These are phyloP conservation scores for Hemistola chrysoprasaria DNA, from an alignment of 2,888 invertebrate species.

Conservation along the genomic window DNA sequence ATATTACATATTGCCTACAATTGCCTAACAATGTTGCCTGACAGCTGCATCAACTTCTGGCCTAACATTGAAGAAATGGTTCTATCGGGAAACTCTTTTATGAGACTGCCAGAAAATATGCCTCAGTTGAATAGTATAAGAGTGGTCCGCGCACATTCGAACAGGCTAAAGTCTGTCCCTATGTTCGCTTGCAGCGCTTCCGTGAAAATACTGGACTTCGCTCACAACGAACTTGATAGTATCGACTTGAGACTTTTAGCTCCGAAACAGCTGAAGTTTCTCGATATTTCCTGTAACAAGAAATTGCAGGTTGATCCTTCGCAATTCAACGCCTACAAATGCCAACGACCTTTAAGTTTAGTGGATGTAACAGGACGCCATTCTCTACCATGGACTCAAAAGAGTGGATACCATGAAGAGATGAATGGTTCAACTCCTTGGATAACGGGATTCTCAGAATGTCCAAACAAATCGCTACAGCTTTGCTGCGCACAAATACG, in stretches of 20 bases:
- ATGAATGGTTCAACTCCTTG: slow-evolving; percentile 85
- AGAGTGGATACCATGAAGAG: slow-evolving; percentile 78
- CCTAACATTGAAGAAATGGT: slow-evolving; percentile 90
- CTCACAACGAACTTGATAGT: slow-evolving; percentile 92
- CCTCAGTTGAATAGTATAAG: slow-evolving; percentile 86
- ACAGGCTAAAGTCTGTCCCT: slow-evolving; percentile 88
- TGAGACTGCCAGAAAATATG: slow-evolving; percentile 88
- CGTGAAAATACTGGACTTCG: slow-evolving; percentile 90
- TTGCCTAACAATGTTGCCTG: slow-evolving; percentile 87
- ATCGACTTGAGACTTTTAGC: slow-evolving; percentile 89
- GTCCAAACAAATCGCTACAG: slow-evolving; percentile 87
- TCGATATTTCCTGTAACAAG: slow-evolving; percentile 92
- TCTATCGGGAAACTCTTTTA: slow-evolving; percentile 90
- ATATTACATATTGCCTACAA: slow-evolving; percentile 91
- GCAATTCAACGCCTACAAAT: slow-evolving; percentile 90
- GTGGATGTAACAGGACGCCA: slow-evolving; percentile 93
- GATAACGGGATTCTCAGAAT: slow-evolving; percentile 93
- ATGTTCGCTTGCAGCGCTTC: slow-evolving; percentile 88
- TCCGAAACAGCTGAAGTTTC: slow-evolving; percentile 91
- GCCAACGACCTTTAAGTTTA: slow-evolving; percentile 90
- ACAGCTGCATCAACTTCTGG: slow-evolving; percentile 89
- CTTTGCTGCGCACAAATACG: slow-evolving; percentile 90
- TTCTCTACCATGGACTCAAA: slow-evolving; percentile 83
- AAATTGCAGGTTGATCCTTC: slow-evolving; percentile 92
- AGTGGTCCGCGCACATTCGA: slow-evolving; percentile 91